A percentile compares a stretch with the other conserved stretches of the same genome.
Evolutionary conservation across 1,140 invertebrate genomes (phyloP).

Genomic region (Pararge aegeria): DNA sequence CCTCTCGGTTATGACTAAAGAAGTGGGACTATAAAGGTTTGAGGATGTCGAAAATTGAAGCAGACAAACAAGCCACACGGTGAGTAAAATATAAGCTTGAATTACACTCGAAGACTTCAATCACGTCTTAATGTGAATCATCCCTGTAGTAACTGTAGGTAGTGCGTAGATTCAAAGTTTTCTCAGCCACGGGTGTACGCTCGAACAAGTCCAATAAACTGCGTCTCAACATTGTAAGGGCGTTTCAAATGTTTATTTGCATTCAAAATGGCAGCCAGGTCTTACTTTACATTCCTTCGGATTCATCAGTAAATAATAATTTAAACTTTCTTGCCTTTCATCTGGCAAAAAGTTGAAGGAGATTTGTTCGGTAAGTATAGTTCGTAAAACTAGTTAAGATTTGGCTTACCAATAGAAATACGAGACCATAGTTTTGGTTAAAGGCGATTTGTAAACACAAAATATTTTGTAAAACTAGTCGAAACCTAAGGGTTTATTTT

Average conservation of each 20-base stretch:
- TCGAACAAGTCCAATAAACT: conserved; percentile 68
- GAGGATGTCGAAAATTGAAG: too few species aligned
- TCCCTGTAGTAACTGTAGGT: background rate
- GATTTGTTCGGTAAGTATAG: background rate
- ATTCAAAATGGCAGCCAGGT: conserved; percentile 57
- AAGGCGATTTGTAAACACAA: too few species aligned
- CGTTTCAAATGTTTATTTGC: conserved; percentile 75
- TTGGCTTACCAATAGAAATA: too few species aligned
- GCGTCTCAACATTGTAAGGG: conserved; percentile 67
- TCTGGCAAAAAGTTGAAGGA: background rate
- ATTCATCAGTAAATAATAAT: background rate
- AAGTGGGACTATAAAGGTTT: too few species aligned
- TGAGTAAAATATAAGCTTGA: background rate
- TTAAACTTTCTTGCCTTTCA: background rate
- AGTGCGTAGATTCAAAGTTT: conserved; percentile 49
- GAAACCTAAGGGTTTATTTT: too few species aligned
- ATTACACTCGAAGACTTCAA: background rate
- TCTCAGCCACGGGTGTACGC: conserved; percentile 49
- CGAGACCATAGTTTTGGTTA: too few species aligned
- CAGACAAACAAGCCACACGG: background rate
- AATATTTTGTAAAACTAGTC: too few species aligned
- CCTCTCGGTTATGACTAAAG: too few species aligned
- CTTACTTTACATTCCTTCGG: background rate
- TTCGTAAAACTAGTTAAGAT: too few species aligned
- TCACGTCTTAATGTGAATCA: background rate